phyloP scores from a whole-genome alignment of 2,888 invertebrate species.

The Erebia palarica region DNA sequence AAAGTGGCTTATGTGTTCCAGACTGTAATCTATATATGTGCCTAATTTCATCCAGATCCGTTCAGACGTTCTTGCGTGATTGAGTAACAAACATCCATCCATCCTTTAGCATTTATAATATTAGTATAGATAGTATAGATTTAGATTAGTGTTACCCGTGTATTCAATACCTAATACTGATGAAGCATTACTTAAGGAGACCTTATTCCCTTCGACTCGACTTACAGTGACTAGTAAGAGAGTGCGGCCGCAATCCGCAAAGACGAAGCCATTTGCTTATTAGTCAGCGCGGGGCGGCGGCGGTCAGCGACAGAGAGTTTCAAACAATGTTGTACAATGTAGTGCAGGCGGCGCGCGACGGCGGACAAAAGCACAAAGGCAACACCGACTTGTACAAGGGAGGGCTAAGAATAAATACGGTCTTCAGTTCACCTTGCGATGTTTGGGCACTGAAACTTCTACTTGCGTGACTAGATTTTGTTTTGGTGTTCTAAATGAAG shows the following conservation, averaged over 20 bases:
- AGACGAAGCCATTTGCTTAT: conserved; percentile 9
- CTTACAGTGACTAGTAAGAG: no score
- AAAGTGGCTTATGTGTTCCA: no score
- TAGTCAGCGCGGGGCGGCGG: not conserved
- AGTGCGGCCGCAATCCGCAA: not conserved
- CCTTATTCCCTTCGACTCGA: not conserved
- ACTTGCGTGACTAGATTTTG: not conserved
- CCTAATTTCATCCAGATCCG: no score
- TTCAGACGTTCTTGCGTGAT: no score
- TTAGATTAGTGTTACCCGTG: no score
- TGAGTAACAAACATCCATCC: not conserved
- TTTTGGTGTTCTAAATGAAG: no score
- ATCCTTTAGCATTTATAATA: no score
- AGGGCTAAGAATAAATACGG: not conserved
- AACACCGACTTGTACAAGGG: not conserved
- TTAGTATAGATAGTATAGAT: no score
- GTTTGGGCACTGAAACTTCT: not conserved
- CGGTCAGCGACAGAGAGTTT: not conserved
- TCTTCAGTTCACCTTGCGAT: not conserved
- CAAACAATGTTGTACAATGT: not conserved
- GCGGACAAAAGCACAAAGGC: not conserved
- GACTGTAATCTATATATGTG: no score
- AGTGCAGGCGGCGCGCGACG: no score
- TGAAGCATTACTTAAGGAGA: not conserved
- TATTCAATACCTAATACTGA: no score